Evolutionary conservation across 2,113 vertebrate genomes (phyloP).

Genomic region (Eudyptes chrysolophus): DNA sequence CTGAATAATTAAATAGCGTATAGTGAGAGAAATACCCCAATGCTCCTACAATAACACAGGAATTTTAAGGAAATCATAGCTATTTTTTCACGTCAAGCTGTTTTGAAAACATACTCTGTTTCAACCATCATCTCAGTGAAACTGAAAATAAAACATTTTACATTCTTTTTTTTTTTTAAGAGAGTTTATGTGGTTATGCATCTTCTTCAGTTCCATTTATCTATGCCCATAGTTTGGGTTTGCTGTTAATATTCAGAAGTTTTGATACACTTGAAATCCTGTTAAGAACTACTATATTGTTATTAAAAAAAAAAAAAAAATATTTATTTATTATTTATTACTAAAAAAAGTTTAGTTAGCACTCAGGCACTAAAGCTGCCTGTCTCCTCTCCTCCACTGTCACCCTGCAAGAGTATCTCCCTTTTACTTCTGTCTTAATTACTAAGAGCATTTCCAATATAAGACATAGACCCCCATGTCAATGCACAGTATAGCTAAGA

Average conservation of each 20-base stretch:
- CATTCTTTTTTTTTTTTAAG: not conserved
- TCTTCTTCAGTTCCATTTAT: not conserved
- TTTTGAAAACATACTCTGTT: not conserved
- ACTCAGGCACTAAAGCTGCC: not conserved
- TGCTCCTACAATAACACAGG: not conserved
- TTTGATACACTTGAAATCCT: not conserved
- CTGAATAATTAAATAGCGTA: not conserved
- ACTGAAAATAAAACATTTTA: not conserved
- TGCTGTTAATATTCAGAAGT: not conserved
- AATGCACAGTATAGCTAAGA: not conserved
- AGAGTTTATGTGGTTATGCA: not conserved
- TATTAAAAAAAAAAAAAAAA: not conserved
- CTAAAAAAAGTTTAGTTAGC: not conserved
- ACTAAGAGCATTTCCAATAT: not conserved
- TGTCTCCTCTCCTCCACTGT: not conserved
- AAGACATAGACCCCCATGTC: not conserved
- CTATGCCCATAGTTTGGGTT: not conserved
- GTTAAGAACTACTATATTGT: not conserved
- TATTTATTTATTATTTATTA: too few relatives aligned
- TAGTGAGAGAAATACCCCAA: not conserved
- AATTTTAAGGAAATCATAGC: not conserved
- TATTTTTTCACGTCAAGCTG: not conserved
- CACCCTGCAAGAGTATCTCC: not conserved
- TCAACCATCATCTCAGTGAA: not conserved
- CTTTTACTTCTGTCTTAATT: not conserved